Evolutionary conservation across 1,140 invertebrate species (phyloP).

Genomic region (Gryllus bimaculatus): DNA sequence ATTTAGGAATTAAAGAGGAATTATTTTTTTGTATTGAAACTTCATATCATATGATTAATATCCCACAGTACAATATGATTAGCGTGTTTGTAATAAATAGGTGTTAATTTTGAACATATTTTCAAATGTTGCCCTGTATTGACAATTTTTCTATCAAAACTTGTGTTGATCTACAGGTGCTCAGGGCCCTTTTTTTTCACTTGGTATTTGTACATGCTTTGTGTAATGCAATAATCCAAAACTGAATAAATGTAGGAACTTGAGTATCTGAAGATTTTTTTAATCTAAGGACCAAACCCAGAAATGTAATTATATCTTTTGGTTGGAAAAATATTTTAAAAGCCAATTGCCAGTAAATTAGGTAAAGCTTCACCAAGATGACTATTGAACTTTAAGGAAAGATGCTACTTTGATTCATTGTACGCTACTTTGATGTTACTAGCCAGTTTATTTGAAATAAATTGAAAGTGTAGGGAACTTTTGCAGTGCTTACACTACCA

Average conservation of each 20-base stretch:
- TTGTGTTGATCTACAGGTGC: not conserved
- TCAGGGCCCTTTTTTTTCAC: not conserved
- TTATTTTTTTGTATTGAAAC: not conserved
- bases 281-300: no score
- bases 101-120: not conserved
- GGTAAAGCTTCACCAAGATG: no score
- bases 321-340: no score
- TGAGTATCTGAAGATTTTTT: not conserved
- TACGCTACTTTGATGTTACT: no score
- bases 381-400: no score
- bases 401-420: no score
- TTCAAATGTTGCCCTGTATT: not conserved
- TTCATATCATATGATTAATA: not conserved
- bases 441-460: no score
- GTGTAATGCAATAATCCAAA: not conserved
- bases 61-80: not conserved
- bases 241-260: not conserved
- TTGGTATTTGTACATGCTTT: not conserved
- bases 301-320: no score
- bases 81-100: not conserved
- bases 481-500: no score
- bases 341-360: no score
- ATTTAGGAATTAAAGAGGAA: not conserved
- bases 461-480: no score
- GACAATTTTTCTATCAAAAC: not conserved